A percentile compares a stretch with the other conserved stretches of the same genome.
phyloP scores from a whole-genome alignment of 2,113 vertebrate species.

The Pterocles orientalis region DNA sequence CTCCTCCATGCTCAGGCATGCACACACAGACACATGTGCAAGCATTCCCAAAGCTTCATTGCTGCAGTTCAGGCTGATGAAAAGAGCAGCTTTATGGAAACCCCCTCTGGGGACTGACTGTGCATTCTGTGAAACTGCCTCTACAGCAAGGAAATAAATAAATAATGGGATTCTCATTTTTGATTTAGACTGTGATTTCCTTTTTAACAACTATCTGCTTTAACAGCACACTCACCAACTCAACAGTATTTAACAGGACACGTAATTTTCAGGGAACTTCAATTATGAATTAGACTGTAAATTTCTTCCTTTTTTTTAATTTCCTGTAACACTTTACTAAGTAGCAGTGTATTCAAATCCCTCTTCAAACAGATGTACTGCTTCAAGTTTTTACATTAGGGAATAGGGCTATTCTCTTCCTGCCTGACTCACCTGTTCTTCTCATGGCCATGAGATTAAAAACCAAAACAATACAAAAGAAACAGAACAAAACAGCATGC shows the following conservation, averaged over 20 bases:
- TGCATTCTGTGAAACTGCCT: neutral
- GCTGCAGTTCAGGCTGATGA: neutral
- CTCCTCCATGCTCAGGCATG: neutral
- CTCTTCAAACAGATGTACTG: neutral
- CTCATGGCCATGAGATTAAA: neutral
- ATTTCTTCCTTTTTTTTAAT: neutral
- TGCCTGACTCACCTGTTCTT: neutral
- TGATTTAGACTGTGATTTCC: neutral
- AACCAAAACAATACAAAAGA: neutral
- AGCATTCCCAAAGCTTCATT: neutral
- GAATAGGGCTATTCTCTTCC: neutral
- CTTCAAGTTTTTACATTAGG: neutral
- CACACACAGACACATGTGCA: neutral
- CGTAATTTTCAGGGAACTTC: neutral
- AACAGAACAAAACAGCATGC: neutral
- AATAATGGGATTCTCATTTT: neutral
- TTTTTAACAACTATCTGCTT: constrained; percentile 13
- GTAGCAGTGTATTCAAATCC: neutral
- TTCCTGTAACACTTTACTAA: neutral
- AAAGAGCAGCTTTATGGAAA: neutral
- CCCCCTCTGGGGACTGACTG: neutral
- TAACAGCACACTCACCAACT: neutral
- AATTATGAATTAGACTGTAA: constrained; percentile 13
- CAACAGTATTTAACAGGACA: neutral
- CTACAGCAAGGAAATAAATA: constrained; percentile 7